These are phyloP conservation scores for Epinephelus malabaricus DNA, from an alignment of 2,797 vertebrate species.

Conservation along the genomic window DNA sequence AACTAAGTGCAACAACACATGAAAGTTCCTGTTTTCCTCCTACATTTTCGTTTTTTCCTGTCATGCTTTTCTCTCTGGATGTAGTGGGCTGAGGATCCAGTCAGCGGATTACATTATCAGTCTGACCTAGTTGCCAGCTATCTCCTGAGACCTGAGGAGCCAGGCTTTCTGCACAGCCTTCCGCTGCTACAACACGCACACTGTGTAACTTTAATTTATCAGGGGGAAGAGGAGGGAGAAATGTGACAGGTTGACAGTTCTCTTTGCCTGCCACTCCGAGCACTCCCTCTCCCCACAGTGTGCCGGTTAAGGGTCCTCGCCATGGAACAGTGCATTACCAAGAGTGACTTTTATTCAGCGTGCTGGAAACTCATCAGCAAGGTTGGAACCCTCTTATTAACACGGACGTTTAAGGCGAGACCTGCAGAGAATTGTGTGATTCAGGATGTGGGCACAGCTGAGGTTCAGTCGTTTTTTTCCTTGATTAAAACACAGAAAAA, in stretches of 20 bases:
- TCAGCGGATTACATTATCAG: slow-evolving; percentile 90
- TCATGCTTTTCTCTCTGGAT: slow-evolving; percentile 80
- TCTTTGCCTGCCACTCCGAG: slow-evolving; percentile 85
- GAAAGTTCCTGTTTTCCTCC: slow-evolving; percentile 73
- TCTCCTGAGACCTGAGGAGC: slow-evolving; percentile 88
- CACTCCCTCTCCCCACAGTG: slow-evolving; percentile 77
- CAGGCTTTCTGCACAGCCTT: slow-evolving; percentile 85
- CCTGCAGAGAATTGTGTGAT: slow-evolving; percentile 43
- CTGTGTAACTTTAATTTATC: slow-evolving; percentile 88
- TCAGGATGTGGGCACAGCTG: slow-evolving; percentile 39
- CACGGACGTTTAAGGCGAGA: slow-evolving; percentile 55
- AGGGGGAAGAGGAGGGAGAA: slow-evolving; percentile 83
- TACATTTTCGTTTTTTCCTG: slow-evolving; percentile 68
- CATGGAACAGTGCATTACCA: slow-evolving; percentile 73
- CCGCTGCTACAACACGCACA: slow-evolving; percentile 84
- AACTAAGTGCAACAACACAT: slow-evolving; percentile 54
- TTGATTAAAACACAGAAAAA: slow-evolving; percentile 18
- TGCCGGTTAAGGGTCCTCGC: slow-evolving; percentile 80
- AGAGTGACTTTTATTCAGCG: slow-evolving; percentile 74
- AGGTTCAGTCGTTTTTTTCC: slow-evolving; percentile 25
- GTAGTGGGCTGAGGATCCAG: slow-evolving; percentile 86
- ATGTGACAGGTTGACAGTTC: slow-evolving; percentile 87
- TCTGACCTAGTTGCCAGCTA: slow-evolving; percentile 89
- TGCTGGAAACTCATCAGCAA: slow-evolving; percentile 73
- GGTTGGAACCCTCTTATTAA: slow-evolving; percentile 73